Conservation (phyloP, 2,888 invertebrate species). For the Netelia virgata region DNA sequence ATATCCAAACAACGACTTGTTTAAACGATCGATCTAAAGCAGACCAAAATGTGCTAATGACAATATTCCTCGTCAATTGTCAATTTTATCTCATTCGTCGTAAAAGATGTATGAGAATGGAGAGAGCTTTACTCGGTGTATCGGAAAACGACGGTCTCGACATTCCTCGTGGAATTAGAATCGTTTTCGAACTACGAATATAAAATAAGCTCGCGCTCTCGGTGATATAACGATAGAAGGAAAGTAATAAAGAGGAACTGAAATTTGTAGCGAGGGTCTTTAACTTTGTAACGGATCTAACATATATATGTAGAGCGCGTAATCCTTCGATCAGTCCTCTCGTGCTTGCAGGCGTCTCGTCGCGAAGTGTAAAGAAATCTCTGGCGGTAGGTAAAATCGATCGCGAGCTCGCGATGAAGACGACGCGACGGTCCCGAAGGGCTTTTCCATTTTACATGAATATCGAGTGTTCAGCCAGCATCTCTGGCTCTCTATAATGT, state of each 20-base stretch:
- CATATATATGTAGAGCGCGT: neutral
- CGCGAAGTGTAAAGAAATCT: conserved; percentile 52
- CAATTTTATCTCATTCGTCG: neutral
- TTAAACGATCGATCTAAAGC: too few species aligned
- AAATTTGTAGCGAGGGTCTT: conserved; percentile 45
- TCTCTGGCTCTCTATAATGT: conserved; percentile 11
- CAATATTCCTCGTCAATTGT: neutral
- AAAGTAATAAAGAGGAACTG: conserved; percentile 7
- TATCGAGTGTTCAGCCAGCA: conserved; percentile 54
- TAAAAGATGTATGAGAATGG: neutral
- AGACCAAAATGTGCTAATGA: neutral
- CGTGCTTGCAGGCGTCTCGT: conserved; percentile 13
- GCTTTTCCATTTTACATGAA: conserved; percentile 66
- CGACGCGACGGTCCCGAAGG: conserved; percentile 47
- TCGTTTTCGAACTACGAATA: conserved; percentile 43
- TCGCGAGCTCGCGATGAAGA: conserved; percentile 53
- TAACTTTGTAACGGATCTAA: conserved; percentile 15
- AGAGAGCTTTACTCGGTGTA: conserved; percentile 6
- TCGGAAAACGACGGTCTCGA: conserved; percentile 40
- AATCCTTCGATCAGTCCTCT: neutral
- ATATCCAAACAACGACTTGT: neutral
- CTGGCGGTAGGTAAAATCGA: conserved; percentile 49
- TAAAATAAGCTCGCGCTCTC: conserved; percentile 32
- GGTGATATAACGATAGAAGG: conserved; percentile 1
- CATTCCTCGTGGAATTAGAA: conserved; percentile 46